Evolutionary conservation across 2,113 vertebrate genomes (phyloP), one percentile per base, ranked within the genome.

Genomic region (Manacus vitellinus): DNA sequence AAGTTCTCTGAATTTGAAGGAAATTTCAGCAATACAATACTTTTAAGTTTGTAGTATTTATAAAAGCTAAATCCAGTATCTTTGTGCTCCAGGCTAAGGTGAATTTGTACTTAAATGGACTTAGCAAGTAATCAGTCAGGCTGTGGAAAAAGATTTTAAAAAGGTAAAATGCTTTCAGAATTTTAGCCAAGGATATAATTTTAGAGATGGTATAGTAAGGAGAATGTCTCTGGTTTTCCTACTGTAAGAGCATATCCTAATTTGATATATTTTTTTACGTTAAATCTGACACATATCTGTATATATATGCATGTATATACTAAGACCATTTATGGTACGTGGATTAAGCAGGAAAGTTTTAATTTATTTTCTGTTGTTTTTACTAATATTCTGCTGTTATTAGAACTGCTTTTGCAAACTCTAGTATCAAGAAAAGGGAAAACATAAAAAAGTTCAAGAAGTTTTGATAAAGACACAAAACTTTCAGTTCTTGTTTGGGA

Each of bases 311-410:
- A 83, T 43, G 33, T 85, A 78, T 35, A 55, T 23, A 59, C 27
- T 52, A 67, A 83, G 70, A 58, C 35, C 51, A 83, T 61, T 74
- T 55, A 65, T 35, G 6, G 1, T 76, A 84, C 70, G 37, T 41
- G 25, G 56, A 84, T 93, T 90, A 89, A 95, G 74, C 37, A 89
- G 31, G 74, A 71, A 89, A 14, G 30, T 76, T 96, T 12, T 70
- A 54, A 84, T 91, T 95, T 92, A 54, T 88, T 89, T 89, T 87
- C 47, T 49, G 14, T 41, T 47, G 78, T 89, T 92, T 76, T 83
- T 78, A 75, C 23, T 15, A 44, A 67, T 49, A 35, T 11, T 85
- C n/a, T 78, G 66, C 68, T 85, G 21, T 43, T 91, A 46, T 33
- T 76, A 70, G 31, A 88, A 68, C 10, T 87, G 63, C 3, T 58